Conservation (phyloP, 2,888 invertebrate species). For the Hydroisotoma schaefferi region DNA sequence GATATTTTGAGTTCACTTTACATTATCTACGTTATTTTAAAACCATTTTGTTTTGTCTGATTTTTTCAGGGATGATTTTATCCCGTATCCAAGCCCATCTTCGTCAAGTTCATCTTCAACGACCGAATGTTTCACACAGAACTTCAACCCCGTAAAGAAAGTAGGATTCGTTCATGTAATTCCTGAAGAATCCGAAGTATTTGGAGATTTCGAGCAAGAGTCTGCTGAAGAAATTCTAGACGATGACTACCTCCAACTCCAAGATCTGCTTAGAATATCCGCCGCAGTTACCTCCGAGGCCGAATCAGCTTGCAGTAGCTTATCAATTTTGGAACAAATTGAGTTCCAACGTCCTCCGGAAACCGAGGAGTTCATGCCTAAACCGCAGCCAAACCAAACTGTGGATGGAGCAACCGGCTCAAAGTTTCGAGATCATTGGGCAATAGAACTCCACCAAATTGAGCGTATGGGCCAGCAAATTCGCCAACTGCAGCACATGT, state of each 20-base stretch:
- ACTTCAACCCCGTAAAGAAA: background rate
- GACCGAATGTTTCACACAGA: too few relatives aligned
- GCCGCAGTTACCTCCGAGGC: background rate
- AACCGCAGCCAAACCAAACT: background rate
- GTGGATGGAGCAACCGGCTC: constrained; percentile 24
- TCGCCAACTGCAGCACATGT: constrained; percentile 32
- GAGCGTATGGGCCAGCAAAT: constrained; percentile 44
- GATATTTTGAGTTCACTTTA: too few relatives aligned
- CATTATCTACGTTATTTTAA: too few relatives aligned
- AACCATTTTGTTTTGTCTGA: too few relatives aligned
- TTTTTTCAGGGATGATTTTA: too few relatives aligned
- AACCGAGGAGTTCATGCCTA: background rate
- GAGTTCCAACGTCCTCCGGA: too few relatives aligned
- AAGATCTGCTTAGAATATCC: background rate
- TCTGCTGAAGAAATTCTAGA: background rate
- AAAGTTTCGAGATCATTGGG: constrained; percentile 40
- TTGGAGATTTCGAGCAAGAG: background rate
- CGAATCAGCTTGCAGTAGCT: background rate
- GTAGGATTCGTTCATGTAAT: background rate
- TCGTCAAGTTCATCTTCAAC: too few relatives aligned
- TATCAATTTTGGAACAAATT: too few relatives aligned
- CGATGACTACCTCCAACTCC: background rate
- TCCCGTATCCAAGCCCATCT: too few relatives aligned
- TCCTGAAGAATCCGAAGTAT: background rate
- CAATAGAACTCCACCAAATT: constrained; percentile 40